These are phyloP conservation scores for Balearica regulorum DNA, from an alignment of 2,797 vertebrate species.

Conservation along the genomic window DNA sequence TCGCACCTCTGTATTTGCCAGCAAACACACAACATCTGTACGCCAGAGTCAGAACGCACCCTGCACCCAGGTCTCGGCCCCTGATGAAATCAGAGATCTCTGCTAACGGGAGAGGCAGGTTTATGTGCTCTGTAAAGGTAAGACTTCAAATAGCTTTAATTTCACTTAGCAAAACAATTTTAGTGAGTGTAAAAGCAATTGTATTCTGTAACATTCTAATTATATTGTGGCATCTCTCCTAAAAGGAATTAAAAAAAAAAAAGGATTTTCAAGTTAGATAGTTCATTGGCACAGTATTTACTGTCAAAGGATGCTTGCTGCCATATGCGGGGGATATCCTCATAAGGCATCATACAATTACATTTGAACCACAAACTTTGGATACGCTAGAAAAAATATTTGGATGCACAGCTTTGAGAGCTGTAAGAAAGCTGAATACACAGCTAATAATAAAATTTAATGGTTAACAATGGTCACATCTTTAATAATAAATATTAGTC, in stretches of 20 bases:
- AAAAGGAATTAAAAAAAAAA: neutral
- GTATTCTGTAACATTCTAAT: neutral
- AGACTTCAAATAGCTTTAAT: neutral
- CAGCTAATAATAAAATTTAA: neutral
- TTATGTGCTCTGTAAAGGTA: too few species aligned
- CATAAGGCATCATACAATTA: too few species aligned
- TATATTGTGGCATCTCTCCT: neutral
- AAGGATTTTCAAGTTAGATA: neutral
- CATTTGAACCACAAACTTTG: neutral
- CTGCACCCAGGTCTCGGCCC: neutral
- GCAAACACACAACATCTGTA: neutral
- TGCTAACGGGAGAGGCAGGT: neutral
- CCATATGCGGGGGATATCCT: neutral
- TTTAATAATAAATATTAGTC: neutral
- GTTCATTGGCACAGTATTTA: neutral
- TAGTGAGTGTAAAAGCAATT: neutral
- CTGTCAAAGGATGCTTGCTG: neutral
- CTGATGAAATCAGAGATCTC: neutral
- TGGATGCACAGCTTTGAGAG: neutral
- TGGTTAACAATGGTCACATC: neutral
- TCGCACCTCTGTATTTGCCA: neutral
- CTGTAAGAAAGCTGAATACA: neutral
- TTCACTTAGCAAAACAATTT: neutral
- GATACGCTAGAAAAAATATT: neutral
- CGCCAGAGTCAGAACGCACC: fast-evolving